Evolutionary conservation across 2,888 invertebrate genomes (phyloP), one percentile per base, ranked within the genome.

Genomic region (Eristalis tenax): DNA sequence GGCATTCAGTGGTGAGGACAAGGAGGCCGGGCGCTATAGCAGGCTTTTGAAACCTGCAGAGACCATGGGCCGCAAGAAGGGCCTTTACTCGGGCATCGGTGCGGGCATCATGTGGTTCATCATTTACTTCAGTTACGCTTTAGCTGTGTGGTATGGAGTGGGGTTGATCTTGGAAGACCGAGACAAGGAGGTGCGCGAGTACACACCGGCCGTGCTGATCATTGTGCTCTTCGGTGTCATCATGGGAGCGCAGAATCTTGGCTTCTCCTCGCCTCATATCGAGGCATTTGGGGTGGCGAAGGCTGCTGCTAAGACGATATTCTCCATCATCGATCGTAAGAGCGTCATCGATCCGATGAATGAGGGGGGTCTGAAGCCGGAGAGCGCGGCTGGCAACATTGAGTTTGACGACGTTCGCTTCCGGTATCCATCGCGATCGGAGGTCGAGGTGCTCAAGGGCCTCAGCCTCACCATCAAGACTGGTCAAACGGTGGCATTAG

Each of bases 81-180:
- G 96, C 0, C 91, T 96, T 70, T 95, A 94, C 91, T 92, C 92
- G 0, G 96, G 96, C 0, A 91, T 96, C 0, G 96, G 96, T 0
- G 95, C 95, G 57, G 96, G 95, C 0, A 90, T 95, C 0, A 95
- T 96, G 95, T 97, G 96, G 96, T 93, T 96, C 64, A 95, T 97
- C 71, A 95, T 96, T 70, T 97, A 96, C 90, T 94, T 94, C 26
- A 95, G 96, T 71, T 96, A 96, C 91, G 95, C 96, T 0, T 91
- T 97, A 8, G 95, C 96, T 0, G 96, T 97, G 92, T 97, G 96
- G 96, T 97, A 96, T 91, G 97, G 97, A 0, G 95, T 96, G 0
- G 94, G 94, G 40, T 93, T 97, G 26, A 96, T 97, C 71, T 90
- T 96, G 56, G 94, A 95, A 0, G 95, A 95, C 91, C 94, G 95